Conservation (phyloP, 2,888 invertebrate genomes). For the Epinotia bilunana region DNA sequence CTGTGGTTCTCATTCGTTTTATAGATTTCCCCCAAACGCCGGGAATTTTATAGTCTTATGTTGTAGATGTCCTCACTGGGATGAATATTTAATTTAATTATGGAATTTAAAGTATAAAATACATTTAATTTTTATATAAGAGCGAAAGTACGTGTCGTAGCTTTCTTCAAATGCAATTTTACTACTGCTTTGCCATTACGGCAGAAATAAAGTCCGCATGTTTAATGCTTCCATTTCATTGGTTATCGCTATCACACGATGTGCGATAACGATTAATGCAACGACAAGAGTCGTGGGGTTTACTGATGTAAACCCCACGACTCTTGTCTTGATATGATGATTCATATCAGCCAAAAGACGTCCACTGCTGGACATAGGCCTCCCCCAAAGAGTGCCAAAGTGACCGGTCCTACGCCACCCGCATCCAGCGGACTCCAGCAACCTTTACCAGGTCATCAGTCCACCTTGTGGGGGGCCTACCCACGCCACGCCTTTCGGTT, state of each 20-base stretch:
- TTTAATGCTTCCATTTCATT: constrained; percentile 1
- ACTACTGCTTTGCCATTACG: not conserved
- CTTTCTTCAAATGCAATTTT: not conserved
- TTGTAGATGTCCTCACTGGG: not conserved
- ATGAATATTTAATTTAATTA: not conserved
- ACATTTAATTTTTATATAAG: not conserved
- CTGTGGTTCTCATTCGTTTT: not conserved
- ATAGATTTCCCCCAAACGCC: not conserved
- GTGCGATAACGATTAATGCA: not conserved
- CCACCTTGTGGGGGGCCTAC: no score
- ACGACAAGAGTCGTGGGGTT: constrained; percentile 5
- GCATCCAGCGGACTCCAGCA: no score
- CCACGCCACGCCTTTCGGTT: no score
- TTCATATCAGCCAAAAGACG: no score
- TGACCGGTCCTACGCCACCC: no score
- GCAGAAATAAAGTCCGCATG: not conserved
- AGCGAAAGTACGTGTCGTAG: not conserved
- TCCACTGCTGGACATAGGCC: no score
- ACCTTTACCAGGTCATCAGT: no score
- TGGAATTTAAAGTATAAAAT: not conserved
- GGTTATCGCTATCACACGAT: not conserved
- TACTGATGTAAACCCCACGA: no score
- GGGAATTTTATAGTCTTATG: not conserved
- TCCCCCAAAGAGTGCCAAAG: no score
- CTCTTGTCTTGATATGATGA: no score